Conservation (phyloP, 2,113 vertebrate species). For the Gasterosteus nipponicus region DNA sequence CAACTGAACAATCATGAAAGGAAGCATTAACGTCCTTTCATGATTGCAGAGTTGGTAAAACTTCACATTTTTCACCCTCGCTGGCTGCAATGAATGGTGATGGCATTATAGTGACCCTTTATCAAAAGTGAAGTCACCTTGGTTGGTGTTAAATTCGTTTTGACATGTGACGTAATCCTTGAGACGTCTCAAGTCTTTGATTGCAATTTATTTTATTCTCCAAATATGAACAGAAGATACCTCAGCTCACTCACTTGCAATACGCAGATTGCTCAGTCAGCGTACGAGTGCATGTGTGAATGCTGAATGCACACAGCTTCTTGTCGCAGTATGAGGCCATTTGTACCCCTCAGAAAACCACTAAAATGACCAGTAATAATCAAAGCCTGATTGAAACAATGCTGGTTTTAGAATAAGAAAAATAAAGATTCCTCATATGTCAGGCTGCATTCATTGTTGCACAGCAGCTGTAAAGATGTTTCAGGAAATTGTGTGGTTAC, state of each 20-base stretch:
- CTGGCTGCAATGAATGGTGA: too few relatives aligned
- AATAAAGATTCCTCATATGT: neutral
- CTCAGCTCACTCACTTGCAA: neutral
- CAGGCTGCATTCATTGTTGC: neutral
- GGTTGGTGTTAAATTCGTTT: too few relatives aligned
- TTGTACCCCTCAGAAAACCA: neutral
- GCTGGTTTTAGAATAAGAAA: neutral
- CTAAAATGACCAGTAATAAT: neutral
- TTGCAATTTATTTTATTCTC: too few relatives aligned
- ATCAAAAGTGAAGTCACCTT: too few relatives aligned
- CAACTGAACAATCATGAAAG: too few relatives aligned
- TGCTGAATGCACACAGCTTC: neutral
- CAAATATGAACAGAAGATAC: too few relatives aligned
- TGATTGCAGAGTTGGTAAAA: too few relatives aligned
- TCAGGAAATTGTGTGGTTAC: neutral
- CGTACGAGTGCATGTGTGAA: neutral
- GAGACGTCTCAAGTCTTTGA: too few relatives aligned
- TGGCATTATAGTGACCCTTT: too few relatives aligned
- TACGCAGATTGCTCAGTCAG: neutral
- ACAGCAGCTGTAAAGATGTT: neutral
- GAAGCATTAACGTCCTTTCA: too few relatives aligned
- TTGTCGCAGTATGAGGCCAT: neutral
- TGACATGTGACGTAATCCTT: too few relatives aligned
- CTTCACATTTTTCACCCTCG: too few relatives aligned
- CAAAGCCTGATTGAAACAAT: neutral